These are phyloP conservation scores for Galeopterus variegatus DNA, from an alignment of 2,113 vertebrate genomes.

Conservation along the genomic window DNA sequence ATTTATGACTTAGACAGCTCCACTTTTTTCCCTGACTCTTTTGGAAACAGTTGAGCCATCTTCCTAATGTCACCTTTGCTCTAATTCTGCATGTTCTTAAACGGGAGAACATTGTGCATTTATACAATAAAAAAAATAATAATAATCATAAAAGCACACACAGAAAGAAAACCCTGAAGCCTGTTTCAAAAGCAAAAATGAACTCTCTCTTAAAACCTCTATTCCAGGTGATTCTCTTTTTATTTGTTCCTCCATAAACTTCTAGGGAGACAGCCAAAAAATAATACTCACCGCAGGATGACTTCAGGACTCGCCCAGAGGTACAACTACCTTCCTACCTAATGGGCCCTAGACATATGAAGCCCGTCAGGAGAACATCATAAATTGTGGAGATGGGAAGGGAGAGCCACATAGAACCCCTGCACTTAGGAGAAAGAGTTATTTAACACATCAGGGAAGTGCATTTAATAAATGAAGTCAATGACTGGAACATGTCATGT, in stretches of 20 bases:
- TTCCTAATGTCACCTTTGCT: not conserved
- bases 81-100: not conserved
- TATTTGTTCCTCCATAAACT: conserved; percentile 26
- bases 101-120: not conserved
- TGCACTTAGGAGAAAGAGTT: conserved; percentile 85
- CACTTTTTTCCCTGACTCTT: not conserved
- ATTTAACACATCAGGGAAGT: conserved; percentile 82
- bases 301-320: conserved; percentile 67
- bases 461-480: conserved; percentile 87
- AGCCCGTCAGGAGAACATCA: conserved; percentile 57
- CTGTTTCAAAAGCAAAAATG: conserved; percentile 20
- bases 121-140: conserved; percentile 6
- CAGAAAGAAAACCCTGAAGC: not conserved
- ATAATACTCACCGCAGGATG: conserved; percentile 20
- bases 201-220: not conserved
- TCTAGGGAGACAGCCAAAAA: conserved; percentile 34
- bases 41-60: not conserved
- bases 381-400: conserved; percentile 71
- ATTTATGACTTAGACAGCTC: not conserved
- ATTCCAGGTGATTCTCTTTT: not conserved
- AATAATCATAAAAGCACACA: not conserved
- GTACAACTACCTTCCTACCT: conserved; percentile 65
- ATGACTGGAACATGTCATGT: conserved; percentile 82
- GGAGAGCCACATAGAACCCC: not conserved
- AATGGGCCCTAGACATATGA: conserved; percentile 72